phyloP scores from a whole-genome alignment of 2,888 invertebrate genomes.

The Eristalinus aeneus region DNA sequence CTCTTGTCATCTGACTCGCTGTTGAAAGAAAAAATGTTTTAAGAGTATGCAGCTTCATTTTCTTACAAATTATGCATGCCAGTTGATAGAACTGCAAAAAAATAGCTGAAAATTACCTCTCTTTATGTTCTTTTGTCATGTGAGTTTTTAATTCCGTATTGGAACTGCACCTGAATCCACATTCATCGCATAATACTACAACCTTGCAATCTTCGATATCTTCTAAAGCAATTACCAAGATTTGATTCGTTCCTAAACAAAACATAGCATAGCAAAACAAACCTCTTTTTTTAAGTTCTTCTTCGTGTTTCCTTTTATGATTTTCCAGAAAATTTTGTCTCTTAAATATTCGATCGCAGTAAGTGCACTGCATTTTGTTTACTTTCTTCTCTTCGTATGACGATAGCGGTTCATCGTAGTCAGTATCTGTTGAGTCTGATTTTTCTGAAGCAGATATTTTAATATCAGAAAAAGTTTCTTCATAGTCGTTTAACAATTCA shows the following conservation, averaged over 20 bases:
- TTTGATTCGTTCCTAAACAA: no score
- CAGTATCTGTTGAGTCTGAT: constrained; percentile 35
- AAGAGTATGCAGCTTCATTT: background rate
- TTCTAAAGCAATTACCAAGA: background rate
- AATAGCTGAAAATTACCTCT: constrained; percentile 35
- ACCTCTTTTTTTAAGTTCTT: constrained; percentile 40
- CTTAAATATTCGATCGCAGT: constrained; percentile 49
- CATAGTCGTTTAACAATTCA: constrained; percentile 20
- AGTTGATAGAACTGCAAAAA: background rate
- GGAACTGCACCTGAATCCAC: constrained; percentile 3
- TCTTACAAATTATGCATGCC: no score
- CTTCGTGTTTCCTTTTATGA: constrained; percentile 51
- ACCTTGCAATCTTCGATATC: background rate
- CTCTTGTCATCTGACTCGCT: background rate
- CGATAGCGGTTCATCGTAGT: constrained; percentile 21
- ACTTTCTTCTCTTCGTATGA: constrained; percentile 5
- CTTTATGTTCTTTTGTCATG: background rate
- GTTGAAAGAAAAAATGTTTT: background rate
- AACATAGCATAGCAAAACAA: background rate
- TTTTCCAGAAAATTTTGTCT: constrained; percentile 43
- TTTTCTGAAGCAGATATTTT: constrained; percentile 14
- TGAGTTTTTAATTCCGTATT: constrained; percentile 8
- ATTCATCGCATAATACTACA: constrained; percentile 18
- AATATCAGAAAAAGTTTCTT: constrained; percentile 13
- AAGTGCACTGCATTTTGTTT: constrained; percentile 44